phyloP scores from a whole-genome alignment of 1,140 invertebrate genomes.

The Tetramorium parvispinum region DNA sequence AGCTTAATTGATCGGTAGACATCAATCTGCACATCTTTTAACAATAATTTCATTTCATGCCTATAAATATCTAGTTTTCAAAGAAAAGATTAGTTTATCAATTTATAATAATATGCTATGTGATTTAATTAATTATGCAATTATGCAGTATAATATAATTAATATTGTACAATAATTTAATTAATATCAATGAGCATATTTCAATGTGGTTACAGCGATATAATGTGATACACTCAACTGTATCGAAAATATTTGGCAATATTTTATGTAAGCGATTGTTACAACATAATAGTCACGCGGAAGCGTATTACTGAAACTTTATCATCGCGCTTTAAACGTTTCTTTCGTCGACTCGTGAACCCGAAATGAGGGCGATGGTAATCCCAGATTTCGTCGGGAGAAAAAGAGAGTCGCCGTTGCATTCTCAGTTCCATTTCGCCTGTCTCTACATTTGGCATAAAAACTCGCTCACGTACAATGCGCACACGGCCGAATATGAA shows the following conservation, averaged over 20 bases:
- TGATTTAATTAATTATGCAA: conserved; percentile 1
- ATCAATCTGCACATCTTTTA: neutral
- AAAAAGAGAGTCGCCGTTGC: conserved; percentile 28
- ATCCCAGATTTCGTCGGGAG: conserved; percentile 45
- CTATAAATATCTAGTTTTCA: neutral
- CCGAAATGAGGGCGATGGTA: conserved; percentile 44
- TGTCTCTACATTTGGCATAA: conserved; percentile 46
- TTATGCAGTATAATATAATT: neutral
- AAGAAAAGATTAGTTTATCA: neutral
- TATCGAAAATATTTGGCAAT: neutral
- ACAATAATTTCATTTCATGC: neutral
- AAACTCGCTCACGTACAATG: conserved; percentile 50
- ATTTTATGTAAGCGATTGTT: neutral
- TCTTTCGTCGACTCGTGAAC: conserved; percentile 33
- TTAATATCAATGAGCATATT: neutral
- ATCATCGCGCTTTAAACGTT: conserved; percentile 26
- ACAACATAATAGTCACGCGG: neutral
- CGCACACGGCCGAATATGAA: conserved; percentile 56
- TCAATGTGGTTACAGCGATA: neutral
- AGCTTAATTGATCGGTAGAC: too few species aligned
- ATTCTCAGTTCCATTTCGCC: conserved; percentile 38
- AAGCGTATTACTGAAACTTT: conserved; percentile 20
- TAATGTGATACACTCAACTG: neutral
- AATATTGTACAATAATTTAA: conserved; percentile 7
- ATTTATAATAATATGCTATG: neutral